Evolutionary conservation across 1,140 invertebrate species (phyloP), one percentile per base, ranked within the genome.

Genomic region (Euura saliciscinereae): DNA sequence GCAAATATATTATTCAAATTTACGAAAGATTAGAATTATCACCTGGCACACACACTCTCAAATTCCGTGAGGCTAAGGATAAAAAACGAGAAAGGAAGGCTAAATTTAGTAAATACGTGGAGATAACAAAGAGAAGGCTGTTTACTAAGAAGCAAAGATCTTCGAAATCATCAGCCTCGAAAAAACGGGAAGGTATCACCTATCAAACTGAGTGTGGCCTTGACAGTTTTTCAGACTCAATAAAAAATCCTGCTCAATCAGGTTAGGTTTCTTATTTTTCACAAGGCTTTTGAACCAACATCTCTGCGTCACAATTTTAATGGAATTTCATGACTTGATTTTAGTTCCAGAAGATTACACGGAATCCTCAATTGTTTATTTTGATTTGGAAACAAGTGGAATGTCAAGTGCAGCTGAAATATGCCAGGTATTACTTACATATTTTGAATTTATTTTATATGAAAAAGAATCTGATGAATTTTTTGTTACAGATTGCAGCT

Each of bases 131-230:
- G 44, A 66, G 64, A 28, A 69, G 72, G 44, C 64, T 72, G 13
- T 51, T 69, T 11, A 28, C 65, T 3, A 73, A 74, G 68, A 73
- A 74, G 72, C 8, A 70, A 68, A 44, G 74, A 72, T 71, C 8
- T 11, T 28, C 13, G 13, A 74, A 75, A 51, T 67, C 44, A 13
- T 42, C 67, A 8, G 10, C 70, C 42, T 13, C 46, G 2, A 44
- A 66, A 44, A 46, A 43, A 7, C 71, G 64, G 11, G 73, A 77
- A 77, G 76, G 76, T 6, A 71, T 75, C 6, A 68, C 73, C 1
- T 77, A 75, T 51, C 11, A 74, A 13, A 69, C 64, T 51, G 76
- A 59, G 67, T 51, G 44, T 13, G 72, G 66, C 1, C 66, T 67
- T 13, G 46, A 44, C 1, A 71, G 66, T 44, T 46, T 66, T 11